Evolutionary conservation across 2,888 invertebrate species (phyloP), one percentile per base, ranked within the genome.

Genomic region (Lasius fuliginosus): DNA sequence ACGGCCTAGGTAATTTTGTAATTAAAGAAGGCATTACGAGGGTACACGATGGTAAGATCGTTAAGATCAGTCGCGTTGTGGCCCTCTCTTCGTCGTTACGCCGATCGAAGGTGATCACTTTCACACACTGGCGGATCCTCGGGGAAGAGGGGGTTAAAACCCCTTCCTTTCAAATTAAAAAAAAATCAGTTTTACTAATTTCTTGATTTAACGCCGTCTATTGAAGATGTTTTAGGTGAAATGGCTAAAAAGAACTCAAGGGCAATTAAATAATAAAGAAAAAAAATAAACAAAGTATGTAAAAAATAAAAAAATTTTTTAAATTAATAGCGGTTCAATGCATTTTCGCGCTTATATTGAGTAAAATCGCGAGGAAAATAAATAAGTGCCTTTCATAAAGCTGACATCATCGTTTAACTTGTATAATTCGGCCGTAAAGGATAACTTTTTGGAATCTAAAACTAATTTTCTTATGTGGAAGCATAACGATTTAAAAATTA

Each of bases 1-100:
- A 58, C 62, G 83, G 67, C 18, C 83, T 79, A 36, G 33, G 83
- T 64, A 82, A 89, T 89, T 89, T 87, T 87, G 82, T 71, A 85
- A 89, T 88, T 86, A 88, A 71, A 85, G 64, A 42, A 27, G 77
- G 64, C 77, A 89, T 82, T 81, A 40, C 75, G n/a, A 40, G 67
- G 81, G 27, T 77, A 71, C 62, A 67, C 18, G 49, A 79, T 82
- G 82, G 82, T 77, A 23, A 49, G 79, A 82, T 77, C 83, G 74
- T 84, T 86, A 85, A 86, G 86, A 86, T 77, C 84, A 58, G 40
- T 69, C 68, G 33, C 58, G 64, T 58, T 27, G 53, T 30, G 33
- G 23, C 40, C 77, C 62, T 49, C 82, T 74, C 79, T 58, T 71
- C 58, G 56, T 53, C n/a, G 56, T 73, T 60, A 60, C 65, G 69